Evolutionary conservation across 2,888 invertebrate genomes (phyloP).

Genomic region (Mythimna loreyi): DNA sequence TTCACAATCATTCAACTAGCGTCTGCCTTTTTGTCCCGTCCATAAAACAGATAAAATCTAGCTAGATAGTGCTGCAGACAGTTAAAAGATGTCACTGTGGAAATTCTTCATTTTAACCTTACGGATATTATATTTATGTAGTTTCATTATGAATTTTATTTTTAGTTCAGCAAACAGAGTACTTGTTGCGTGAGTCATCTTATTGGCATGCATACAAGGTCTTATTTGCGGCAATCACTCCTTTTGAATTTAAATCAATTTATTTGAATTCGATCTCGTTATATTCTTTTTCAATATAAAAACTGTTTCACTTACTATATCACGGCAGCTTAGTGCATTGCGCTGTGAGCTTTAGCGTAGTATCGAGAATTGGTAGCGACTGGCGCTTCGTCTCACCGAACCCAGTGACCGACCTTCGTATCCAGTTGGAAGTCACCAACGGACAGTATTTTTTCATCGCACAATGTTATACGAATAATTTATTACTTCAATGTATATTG

Average conservation of each 20-base stretch:
- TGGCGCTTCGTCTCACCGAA: slow-evolving; percentile 38
- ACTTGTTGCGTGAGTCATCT: slow-evolving; percentile 28
- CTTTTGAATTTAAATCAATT: slow-evolving; percentile 32
- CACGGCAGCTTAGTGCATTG: neutral
- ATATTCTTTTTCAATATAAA: slow-evolving; percentile 13
- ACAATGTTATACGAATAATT: slow-evolving; percentile 61
- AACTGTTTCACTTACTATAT: slow-evolving; percentile 22
- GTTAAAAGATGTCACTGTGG: slow-evolving; percentile 52
- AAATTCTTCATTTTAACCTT: slow-evolving; percentile 54
- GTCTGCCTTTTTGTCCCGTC: slow-evolving; percentile 60
- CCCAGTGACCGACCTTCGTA: slow-evolving; percentile 65
- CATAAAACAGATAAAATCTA: slow-evolving; percentile 61
- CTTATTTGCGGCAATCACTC: slow-evolving; percentile 29
- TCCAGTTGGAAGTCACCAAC: slow-evolving; percentile 57
- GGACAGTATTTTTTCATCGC: slow-evolving; percentile 48
- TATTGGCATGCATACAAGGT: slow-evolving; percentile 37
- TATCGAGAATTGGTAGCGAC: slow-evolving; percentile 28
- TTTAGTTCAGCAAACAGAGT: neutral
- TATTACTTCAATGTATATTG: slow-evolving; percentile 64
- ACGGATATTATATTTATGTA: slow-evolving; percentile 47
- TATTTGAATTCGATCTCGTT: slow-evolving; percentile 18
- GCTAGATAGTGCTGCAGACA: slow-evolving; percentile 53
- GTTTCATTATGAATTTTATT: slow-evolving; percentile 15
- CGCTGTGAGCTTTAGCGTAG: slow-evolving; percentile 24
- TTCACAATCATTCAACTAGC: slow-evolving; percentile 66